These are phyloP conservation scores for Calosoma granatense DNA, from an alignment of 1,140 invertebrate genomes.

Conservation along the genomic window DNA sequence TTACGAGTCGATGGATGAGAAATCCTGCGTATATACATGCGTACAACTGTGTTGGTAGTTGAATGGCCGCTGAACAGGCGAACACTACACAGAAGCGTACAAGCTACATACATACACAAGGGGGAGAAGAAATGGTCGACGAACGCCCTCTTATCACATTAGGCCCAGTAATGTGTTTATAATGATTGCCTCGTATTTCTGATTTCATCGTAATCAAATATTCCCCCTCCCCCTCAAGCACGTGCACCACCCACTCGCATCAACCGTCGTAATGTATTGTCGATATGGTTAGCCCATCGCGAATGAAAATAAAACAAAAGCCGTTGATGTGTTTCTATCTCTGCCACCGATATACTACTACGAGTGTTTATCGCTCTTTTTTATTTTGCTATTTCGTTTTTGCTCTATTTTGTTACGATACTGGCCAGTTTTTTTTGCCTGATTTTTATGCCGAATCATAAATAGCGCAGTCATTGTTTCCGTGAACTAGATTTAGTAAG, in stretches of 20 bases:
- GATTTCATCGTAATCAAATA: conserved; percentile 8
- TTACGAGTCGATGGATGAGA: background rate
- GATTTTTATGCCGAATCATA: background rate
- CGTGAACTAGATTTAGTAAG: no score
- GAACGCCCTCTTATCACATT: background rate
- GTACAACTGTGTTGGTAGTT: no score
- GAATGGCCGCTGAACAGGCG: no score
- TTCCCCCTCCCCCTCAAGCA: background rate
- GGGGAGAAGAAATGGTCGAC: background rate
- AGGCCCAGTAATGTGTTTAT: conserved; percentile 2
- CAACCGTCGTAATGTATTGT: background rate
- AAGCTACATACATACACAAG: background rate
- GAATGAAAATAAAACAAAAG: background rate
- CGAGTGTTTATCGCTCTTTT: background rate
- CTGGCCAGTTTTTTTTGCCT: background rate
- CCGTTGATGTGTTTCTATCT: background rate
- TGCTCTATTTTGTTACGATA: background rate
- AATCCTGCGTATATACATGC: background rate
- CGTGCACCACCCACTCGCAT: no score
- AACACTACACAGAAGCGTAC: no score
- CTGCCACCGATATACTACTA: background rate
- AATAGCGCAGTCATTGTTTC: background rate
- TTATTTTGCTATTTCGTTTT: background rate
- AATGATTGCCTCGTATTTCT: conserved; percentile 6
- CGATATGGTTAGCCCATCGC: background rate